Evolutionary conservation across 2,113 vertebrate genomes (phyloP).

Genomic region (Tupaia tana): DNA sequence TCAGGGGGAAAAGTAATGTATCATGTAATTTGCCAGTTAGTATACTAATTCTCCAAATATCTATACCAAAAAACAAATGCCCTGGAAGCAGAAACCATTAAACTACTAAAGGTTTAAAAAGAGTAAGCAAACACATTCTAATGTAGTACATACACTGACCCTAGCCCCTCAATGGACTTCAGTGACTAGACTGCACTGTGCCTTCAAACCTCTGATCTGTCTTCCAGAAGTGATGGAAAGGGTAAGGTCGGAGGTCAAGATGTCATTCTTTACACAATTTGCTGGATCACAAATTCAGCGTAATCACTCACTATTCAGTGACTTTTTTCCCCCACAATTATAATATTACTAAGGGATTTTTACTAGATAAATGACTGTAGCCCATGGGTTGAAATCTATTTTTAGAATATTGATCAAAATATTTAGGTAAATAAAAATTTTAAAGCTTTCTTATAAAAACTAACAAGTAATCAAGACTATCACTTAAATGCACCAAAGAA

Average conservation of each 20-base stretch:
- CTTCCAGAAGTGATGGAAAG: neutral
- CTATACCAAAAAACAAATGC: conserved; percentile 39
- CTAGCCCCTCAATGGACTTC: neutral
- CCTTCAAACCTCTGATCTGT: neutral
- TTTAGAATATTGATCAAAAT: conserved; percentile 27
- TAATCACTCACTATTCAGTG: neutral
- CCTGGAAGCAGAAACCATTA: neutral
- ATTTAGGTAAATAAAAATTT: conserved; percentile 10
- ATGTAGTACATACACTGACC: neutral
- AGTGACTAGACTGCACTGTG: neutral
- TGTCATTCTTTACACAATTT: neutral
- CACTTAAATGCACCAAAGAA: conserved; percentile 24
- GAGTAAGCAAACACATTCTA: conserved; percentile 13
- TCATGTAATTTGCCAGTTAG: neutral
- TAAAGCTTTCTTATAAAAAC: neutral
- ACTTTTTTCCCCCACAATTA: neutral
- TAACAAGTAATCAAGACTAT: conserved; percentile 6
- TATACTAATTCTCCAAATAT: conserved; percentile 36
- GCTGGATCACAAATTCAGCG: neutral
- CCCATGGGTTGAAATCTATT: neutral
- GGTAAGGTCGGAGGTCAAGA: neutral
- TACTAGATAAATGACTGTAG: conserved; percentile 8
- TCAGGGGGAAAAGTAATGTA: neutral
- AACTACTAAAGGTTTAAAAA: conserved; percentile 35
- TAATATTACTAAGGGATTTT: neutral